A percentile compares a stretch with the other conserved stretches of the same genome.
Conservation (phyloP, 2,888 invertebrate species). For the Drosophila anomalata region DNA sequence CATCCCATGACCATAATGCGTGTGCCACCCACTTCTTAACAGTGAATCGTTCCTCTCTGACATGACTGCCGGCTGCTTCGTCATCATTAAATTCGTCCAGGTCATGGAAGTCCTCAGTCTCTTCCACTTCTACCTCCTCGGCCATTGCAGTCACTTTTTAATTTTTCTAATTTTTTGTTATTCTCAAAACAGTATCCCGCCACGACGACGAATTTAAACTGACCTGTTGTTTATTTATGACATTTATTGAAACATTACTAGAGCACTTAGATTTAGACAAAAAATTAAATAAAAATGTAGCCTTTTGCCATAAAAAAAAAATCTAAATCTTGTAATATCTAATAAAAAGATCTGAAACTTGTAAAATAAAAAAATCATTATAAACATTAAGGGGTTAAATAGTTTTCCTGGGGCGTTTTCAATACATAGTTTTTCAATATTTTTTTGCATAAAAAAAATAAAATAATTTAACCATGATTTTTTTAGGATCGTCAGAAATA, state of each 20-base stretch:
- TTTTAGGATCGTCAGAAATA: too few species aligned
- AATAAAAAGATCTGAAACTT: too few species aligned
- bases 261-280: background rate
- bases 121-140: conserved; percentile 92
- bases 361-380: too few species aligned
- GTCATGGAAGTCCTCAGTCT: conserved; percentile 90
- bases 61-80: conserved; percentile 85
- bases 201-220: background rate
- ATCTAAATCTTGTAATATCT: too few species aligned
- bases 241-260: background rate
- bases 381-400: too few species aligned
- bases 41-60: conserved; percentile 96
- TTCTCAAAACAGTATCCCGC: background rate
- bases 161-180: background rate
- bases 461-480: too few species aligned
- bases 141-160: conserved; percentile 12
- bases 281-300: background rate
- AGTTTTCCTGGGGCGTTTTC: too few species aligned
- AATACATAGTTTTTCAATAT: too few species aligned
- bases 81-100: conserved; percentile 64
- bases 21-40: conserved; percentile 99
- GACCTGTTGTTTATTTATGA: background rate
- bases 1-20: conserved; percentile 99
- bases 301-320: too few species aligned
- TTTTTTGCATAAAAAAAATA: too few species aligned